These are phyloP conservation scores for Bursaphelenchus okinawaensis DNA, from an alignment of 2,888 invertebrate species.

Conservation along the genomic window DNA sequence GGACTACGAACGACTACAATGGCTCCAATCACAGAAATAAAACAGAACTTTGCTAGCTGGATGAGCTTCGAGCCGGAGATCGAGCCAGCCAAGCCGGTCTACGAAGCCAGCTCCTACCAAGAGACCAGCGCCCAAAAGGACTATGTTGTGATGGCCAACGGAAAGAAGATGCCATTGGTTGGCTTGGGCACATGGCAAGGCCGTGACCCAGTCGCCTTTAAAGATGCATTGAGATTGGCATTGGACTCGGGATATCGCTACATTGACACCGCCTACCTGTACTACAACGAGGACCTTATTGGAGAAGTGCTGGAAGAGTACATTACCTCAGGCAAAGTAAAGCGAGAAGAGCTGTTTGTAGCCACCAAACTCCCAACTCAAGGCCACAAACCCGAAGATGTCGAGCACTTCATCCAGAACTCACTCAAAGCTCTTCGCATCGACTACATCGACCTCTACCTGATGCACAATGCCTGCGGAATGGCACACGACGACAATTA, in stretches of 20 bases:
- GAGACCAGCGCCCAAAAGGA: background rate
- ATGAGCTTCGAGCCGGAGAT: background rate
- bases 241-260: conserved; percentile 53
- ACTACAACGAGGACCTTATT: conserved; percentile 71
- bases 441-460: conserved; percentile 43
- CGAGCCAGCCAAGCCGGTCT: background rate
- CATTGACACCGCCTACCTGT: conserved; percentile 71
- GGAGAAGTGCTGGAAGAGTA: conserved; percentile 67
- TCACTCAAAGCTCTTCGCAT: conserved; percentile 36
- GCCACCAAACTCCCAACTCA: conserved; percentile 42
- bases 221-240: conserved; percentile 23
- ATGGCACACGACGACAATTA: background rate
- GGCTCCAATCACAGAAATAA: background rate
- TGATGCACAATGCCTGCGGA: conserved; percentile 30
- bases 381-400: conserved; percentile 35
- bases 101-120: background rate
- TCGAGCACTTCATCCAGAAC: conserved; percentile 26
- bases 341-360: conserved; percentile 50
- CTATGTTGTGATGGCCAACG: conserved; percentile 18
- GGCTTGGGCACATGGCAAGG: conserved; percentile 44
- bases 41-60: background rate
- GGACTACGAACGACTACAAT: no score
- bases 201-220: background rate
- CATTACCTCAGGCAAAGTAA: conserved; percentile 64
- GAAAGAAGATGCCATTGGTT: conserved; percentile 37